phyloP scores from a whole-genome alignment of 2,113 vertebrate genomes.

The Coptodon rendalli region DNA sequence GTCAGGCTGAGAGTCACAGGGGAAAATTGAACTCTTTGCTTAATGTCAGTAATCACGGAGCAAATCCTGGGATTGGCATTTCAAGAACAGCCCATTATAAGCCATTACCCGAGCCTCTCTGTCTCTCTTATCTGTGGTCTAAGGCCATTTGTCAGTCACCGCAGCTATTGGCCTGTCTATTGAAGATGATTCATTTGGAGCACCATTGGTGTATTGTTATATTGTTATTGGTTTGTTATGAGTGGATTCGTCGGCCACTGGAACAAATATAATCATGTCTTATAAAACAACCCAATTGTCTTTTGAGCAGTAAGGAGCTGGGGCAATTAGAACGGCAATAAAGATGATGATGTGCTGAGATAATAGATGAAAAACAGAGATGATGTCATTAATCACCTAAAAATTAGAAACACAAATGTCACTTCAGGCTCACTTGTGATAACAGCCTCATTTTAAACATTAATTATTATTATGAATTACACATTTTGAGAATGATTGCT shows the following conservation, averaged over 20 bases:
- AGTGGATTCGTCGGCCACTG: background rate
- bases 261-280: background rate
- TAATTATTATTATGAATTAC: background rate
- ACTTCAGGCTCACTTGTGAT: background rate
- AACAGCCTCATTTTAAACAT: background rate
- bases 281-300: background rate
- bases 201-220: background rate
- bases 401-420: background rate
- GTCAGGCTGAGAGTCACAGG: background rate
- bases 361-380: background rate
- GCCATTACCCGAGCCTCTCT: constrained; percentile 25
- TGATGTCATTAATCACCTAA: background rate
- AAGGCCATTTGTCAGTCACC: constrained; percentile 28
- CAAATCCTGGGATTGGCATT: constrained; percentile 45
- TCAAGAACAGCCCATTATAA: constrained; percentile 48
- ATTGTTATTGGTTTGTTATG: background rate
- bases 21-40: constrained; percentile 47
- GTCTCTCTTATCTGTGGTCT: background rate
- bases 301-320: background rate
- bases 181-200: constrained; percentile 21
- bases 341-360: background rate
- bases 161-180: constrained; percentile 12
- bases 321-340: background rate
- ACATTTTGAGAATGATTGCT: background rate
- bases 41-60: constrained; percentile 56